Evolutionary conservation across 2,888 invertebrate species (phyloP), one percentile per base, ranked within the genome.

Genomic region (Mystacides longicornis): DNA sequence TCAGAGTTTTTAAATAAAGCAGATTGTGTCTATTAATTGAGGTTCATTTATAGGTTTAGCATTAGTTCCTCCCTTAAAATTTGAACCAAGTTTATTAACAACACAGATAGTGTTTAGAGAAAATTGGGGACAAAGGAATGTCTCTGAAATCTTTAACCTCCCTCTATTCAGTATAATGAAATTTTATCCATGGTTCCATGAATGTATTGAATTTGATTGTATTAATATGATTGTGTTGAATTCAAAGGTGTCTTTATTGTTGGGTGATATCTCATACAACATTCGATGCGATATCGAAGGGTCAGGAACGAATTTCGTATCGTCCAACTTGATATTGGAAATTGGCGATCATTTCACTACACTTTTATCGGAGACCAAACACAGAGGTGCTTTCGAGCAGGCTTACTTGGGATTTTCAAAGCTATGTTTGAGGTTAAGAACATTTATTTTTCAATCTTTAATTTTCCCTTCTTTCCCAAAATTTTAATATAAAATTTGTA

Each of bases 341-440:
- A 82, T 89, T 45, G 88, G 87, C 0, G 78, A 81, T 22, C 84
- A 85, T 66, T 84, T 89, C 65, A 80, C 83, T 1, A 65, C 71
- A 2, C 71, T 89, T 31, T 77, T 92, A 21, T 73, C 82, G 0
- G 81, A 84, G 67, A 90, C 93, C 1, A 91, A 93, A 68, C 98
- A 98, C 71, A 79, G 95, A 57, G 98, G 98, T 1, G 97, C 97
- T n/a, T 96, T 97, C 71, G 97, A 98, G 68, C 91, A 95, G 71
- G 93, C 93, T 0, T 91, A 91, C 67, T 84, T 91, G 11, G 96
- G 93, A 0, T 96, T 96, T 72, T 81, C 83, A 1, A 81, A 83
- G 65, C 73, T 94, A 47, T 85, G 91, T 62, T 71, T 78, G 0
- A 80, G 86, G 69, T 78, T 7, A 7, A 37, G 16, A 7, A 7